Base-by-base conservation (phyloP, 1,140 invertebrate species). In the Lucilia cuprina region DNA sequence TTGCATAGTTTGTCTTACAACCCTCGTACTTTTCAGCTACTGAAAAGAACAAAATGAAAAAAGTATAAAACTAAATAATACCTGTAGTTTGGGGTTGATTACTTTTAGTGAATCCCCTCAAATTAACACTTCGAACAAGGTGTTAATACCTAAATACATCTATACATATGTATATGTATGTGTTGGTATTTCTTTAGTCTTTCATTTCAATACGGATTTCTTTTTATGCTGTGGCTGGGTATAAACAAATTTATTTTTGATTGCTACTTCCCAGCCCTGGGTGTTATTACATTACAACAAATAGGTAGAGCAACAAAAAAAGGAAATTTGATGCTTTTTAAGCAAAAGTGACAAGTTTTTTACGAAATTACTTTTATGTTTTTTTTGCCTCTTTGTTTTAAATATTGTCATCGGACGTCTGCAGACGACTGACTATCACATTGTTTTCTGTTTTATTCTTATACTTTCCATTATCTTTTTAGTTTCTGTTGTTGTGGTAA, bases 241-340 rank as follows among this genome's bases (percentile, higher is more conserved):
- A 41, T 10, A 8, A 8, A 60, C 55, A 60, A 60, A 19, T 17
- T 70, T 70, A n/a, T 70, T 70, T 13, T 70, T 70, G 19, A 70
- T 70, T 70, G 65, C 19, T 70, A 70, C 65, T 70, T 70, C 65
- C 65, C 65, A 70, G 65, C 21, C n/a, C 65, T 70, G 65, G 9
- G 65, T 70, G 21, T 70, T 70, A 41, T 41, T 41, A 60, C 55
- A 60, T 14, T n/a, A n/a, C 13, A 60, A 60, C 55, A n/a, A 60
- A 60, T 17, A 60, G 14, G 2, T n/a, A 60, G n/a, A 60, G 17
- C 8, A 60, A 60, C 4, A 5, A 60, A 60, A 60, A 60, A 60
- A 60, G 19, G 65, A 70, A 70, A 70, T 70, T 70, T 21, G 65
- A 70, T 19, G 65, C 65, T 19, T 70, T 70, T 70, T 21, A 70